Base-by-base conservation (phyloP, 2,113 vertebrate species). In the Furnarius figulus region DNA sequence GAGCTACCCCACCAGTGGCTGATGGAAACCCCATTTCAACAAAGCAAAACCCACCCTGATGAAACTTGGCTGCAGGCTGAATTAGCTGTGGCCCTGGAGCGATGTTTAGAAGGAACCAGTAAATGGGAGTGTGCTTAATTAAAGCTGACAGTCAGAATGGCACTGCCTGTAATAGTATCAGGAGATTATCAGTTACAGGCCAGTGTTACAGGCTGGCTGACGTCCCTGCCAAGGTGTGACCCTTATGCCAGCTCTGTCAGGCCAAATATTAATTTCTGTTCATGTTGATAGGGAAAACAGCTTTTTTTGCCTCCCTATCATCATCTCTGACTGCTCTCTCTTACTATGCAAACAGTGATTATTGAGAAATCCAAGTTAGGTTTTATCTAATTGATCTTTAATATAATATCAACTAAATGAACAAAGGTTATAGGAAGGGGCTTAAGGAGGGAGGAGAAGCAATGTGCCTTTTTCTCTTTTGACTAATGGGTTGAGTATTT, bases 111-210 rank as follows among this genome's bases (percentile, higher is more conserved):
- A 91, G 93, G 92, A 94, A 95, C 87, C 10, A 68, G 62, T 42
- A 91, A 96, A 94, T 20, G 21, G 55, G 37, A 88, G 42, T 58
- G 73, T 82, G 53, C 74, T 87, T 97, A 97, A 97, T 97, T 97
- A 90, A 94, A 94, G 89, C 2, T 95, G 96, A 96, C 96, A 96
- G 92, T 76, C 68, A 40, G 81, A 95, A 96, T 96, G 78, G 65
- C 85, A 37, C 58, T 81, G 90, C 70, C 93, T 90, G 70, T 90
- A 97, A 96, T 89, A 95, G 76, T 72, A 89, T 96, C 92, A 95
- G 93, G 82, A 76, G 92, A 96, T 96, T 90, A 96, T 90, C n/a
- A 4, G 59, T 78, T 79, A 53, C 50, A 3, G 76, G 55, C 47
- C 49, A 67, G 73, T 31, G 83, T 66, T 63, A n/a, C 74, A 81